A percentile compares a stretch with the other conserved stretches of the same genome.
Conservation (phyloP, 2,888 invertebrate species). For the Noctua janthe region DNA sequence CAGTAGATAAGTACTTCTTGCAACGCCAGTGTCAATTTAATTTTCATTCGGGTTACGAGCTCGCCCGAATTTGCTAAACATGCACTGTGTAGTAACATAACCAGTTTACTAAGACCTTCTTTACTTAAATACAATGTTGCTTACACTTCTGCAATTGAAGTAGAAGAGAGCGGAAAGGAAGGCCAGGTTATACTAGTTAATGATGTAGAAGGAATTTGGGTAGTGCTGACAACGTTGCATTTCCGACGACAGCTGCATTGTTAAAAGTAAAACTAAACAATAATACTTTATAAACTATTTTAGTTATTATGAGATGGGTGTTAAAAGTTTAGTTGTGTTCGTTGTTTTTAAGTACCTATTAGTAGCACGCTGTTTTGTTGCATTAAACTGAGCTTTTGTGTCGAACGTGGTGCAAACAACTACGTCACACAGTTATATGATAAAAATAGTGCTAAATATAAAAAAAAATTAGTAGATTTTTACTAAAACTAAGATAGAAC, state of each 20-base stretch:
- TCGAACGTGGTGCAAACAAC: neutral
- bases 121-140: slow-evolving; percentile 12
- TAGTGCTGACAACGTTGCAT: slow-evolving; percentile 57
- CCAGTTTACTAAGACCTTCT: slow-evolving; percentile 53
- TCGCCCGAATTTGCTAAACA: slow-evolving; percentile 66
- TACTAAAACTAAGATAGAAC: neutral
- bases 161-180: slow-evolving; percentile 9
- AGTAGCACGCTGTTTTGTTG: slow-evolving; percentile 25
- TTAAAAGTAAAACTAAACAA: slow-evolving; percentile 65
- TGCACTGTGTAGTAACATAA: slow-evolving; percentile 49
- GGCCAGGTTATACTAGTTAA: slow-evolving; percentile 54
- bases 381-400: slow-evolving; percentile 17
- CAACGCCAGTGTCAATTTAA: slow-evolving; percentile 70
- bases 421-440: neutral
- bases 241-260: slow-evolving; percentile 62
- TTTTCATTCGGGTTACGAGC: slow-evolving; percentile 72
- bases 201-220: slow-evolving; percentile 56
- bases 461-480: neutral
- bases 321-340: slow-evolving; percentile 34
- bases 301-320: slow-evolving; percentile 25
- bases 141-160: neutral
- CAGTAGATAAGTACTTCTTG: slow-evolving; percentile 43
- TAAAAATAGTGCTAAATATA: neutral
- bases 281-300: slow-evolving; percentile 62
- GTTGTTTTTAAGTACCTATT: slow-evolving; percentile 40